Conservation (phyloP, 2,888 invertebrate species). For the Willowsia nigromaculata region DNA sequence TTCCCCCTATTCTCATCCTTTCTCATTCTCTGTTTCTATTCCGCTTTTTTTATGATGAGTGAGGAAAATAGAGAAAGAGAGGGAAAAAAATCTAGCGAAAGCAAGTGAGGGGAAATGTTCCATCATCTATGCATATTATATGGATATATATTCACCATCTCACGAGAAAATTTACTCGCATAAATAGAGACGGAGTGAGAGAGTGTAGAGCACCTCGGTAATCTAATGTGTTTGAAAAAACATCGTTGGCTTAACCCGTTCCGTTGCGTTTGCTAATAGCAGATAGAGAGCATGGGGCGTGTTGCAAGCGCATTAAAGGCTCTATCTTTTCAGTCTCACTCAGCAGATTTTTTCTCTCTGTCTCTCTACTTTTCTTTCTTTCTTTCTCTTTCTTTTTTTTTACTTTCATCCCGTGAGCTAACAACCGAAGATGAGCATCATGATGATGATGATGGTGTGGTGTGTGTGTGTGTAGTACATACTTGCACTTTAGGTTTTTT, state of each 20-base stretch:
- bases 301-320: constrained; percentile 70
- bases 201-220: constrained; percentile 64
- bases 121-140: constrained; percentile 68
- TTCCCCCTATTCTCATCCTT: constrained; percentile 51
- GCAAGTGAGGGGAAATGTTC: constrained; percentile 59
- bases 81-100: constrained; percentile 20
- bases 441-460: background rate
- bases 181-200: background rate
- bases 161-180: constrained; percentile 59
- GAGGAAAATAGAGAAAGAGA: constrained; percentile 40
- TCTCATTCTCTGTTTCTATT: constrained; percentile 34
- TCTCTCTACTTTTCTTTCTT: background rate
- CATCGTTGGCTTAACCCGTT: constrained; percentile 63
- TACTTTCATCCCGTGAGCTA: constrained; percentile 63
- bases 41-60: constrained; percentile 59
- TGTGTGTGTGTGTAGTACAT: constrained; percentile 16
- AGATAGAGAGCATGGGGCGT: constrained; percentile 70
- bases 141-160: constrained; percentile 36
- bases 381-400: background rate
- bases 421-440: constrained; percentile 45
- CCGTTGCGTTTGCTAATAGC: constrained; percentile 68
- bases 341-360: constrained; percentile 66
- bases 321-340: constrained; percentile 72
- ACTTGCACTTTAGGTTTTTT: constrained; percentile 58
- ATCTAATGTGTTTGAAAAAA: constrained; percentile 71